Base-by-base conservation (phyloP, 2,888 invertebrate species). In the Poecilus cupreus region DNA sequence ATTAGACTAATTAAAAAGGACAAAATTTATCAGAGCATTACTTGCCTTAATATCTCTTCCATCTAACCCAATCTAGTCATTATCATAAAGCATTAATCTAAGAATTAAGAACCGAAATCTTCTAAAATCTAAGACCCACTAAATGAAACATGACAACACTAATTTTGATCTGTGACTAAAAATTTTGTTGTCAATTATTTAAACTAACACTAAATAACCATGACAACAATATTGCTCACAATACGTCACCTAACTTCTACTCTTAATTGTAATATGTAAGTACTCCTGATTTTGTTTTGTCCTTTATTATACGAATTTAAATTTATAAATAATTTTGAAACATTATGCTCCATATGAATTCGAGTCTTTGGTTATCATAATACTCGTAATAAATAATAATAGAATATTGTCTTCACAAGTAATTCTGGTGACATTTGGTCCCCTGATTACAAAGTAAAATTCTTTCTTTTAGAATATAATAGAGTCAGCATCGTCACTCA, bases 161-260 rank as follows among this genome's bases (percentile, higher is more conserved):
- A 39, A 72, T 60, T 51, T 20, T 11, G 43, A 60, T 75, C 13
- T 51, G 51, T 75, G 51, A 75, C 75, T 51, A 32, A 24, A 37
- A 18, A 18, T 37, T 68, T 77, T 78, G 78, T 78, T 78, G 78
- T 10, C 78, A 60, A 78, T 78, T 46, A 68, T 64, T 78, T 78
- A 78, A 43, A 51, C 46, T 68, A 78, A 78, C 68, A 64, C 68
- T 68, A 60, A 78, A 78, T 78, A 78, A 78, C 26, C 24, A 77
- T 78, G 64, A 68, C 78, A 78, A 78, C 78, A 64, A 78, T 24
- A 13, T 3, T 74, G 22, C 51, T 16, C 64, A n/a, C 8, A 32
- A 32, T 13, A 46, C 24, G 75, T 54, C 75, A 51, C 75, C 3
- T 32, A 32, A 68, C 18, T 68, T 26, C 6, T 11, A 8, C 11